Base-by-base conservation (phyloP, 2,797 vertebrate species). In the Rachycentron canadum region DNA sequence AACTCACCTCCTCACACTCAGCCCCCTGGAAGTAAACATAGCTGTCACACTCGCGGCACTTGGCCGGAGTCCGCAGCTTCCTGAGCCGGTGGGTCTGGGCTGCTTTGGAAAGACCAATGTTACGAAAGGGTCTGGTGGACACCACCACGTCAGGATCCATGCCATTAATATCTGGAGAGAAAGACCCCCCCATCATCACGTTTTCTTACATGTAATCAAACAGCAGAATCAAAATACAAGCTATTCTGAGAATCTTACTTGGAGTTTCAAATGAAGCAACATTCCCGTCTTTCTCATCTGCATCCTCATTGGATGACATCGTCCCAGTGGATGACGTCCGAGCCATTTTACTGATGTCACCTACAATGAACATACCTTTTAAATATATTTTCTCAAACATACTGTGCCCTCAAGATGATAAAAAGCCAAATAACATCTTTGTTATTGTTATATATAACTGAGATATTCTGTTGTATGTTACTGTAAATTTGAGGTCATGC, bases 21-120 rank as follows among this genome's bases (percentile, higher is more conserved):
- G 97, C 98, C 0, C 98, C 98, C 87, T 99, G 98, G 93, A 99
- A 99, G 89, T 99, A 99, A 45, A 99, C 98, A 0, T 99, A 99
- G 92, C 97, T 99, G 93, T 98, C 98, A 73, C 98, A 99, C 72
- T 99, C 98, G 1, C 98, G 94, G 59, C 98, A 99, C 74, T 99
- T 99, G 8, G 98, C 91, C 0, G 98, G 98, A 0, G 97, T 88
- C 0, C 98, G 96, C 21, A 99, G 95, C 89, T 99, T 99, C 41
- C 97, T 95, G 19, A 99, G 93, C 26, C 96, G 92, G 78, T 99
- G 98, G 0, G 98, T 99, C 81, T 94, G 95, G 1, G 98, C 98
- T 0, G 98, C 98, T 92, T 96, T 98, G 76, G 98, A 99, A 23
- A 99, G 84, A n/a, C 98, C 97, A 0, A 98, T 30, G 0, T 97